These are phyloP conservation scores for Vespertilio murinus DNA, from an alignment of 2,797 vertebrate genomes.

Conservation along the genomic window DNA sequence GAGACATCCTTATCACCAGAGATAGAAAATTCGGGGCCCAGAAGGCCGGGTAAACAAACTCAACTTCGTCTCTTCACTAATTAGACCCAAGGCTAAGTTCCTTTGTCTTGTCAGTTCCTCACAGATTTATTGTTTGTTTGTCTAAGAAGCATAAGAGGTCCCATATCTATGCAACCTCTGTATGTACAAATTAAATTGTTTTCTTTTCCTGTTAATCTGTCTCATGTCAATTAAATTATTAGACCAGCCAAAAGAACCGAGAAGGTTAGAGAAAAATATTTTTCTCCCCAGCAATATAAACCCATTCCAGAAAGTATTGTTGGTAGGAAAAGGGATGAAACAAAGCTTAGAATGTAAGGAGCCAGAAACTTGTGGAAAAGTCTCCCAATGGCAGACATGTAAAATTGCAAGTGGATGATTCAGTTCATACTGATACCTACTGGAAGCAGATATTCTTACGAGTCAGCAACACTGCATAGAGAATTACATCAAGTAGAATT, in stretches of 20 bases:
- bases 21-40: not conserved
- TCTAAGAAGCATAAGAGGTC: not conserved
- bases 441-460: not conserved
- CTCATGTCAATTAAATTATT: not conserved
- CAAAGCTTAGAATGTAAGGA: not conserved
- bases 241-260: not conserved
- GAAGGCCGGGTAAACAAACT: not conserved
- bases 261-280: not conserved
- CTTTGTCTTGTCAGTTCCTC: not conserved
- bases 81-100: not conserved
- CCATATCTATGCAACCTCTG: not conserved
- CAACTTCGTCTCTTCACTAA: not conserved
- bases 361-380: not conserved
- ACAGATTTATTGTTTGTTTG: not conserved
- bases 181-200: not conserved
- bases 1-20: not conserved
- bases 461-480: not conserved
- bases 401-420: not conserved
- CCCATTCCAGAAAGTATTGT: not conserved
- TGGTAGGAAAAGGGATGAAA: not conserved
- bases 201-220: not conserved
- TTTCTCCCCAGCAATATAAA: not conserved
- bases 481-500: not conserved
- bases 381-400: not conserved
- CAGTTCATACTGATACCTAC: not conserved